Evolutionary conservation across 2,113 vertebrate species (phyloP), one percentile per base, ranked within the genome.

Genomic region (Aramus guarauna): DNA sequence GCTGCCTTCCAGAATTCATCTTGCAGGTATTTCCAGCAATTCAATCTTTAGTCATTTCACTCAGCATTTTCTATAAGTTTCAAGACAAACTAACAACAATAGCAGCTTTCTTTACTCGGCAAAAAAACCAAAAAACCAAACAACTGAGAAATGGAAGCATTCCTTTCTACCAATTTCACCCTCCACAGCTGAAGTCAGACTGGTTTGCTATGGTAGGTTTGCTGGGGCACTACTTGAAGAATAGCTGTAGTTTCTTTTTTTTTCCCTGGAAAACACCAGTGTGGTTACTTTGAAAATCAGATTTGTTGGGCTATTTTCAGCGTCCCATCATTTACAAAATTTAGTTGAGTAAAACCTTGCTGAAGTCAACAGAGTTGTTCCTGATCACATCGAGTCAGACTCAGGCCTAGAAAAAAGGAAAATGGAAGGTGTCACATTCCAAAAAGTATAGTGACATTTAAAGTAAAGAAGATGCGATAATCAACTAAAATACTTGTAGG

Each of bases 1-100:
- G 78, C 48, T 78, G 81, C 87, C 81, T 93, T 93, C 74, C 80
- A 93, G 83, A 94, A 60, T 62, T 92, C 89, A 48, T 94, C 80
- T 86, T 68, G 66, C 63, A 93, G 79, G 84, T 94, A 94, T 94
- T 97, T 96, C 96, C 96, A 97, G 92, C 86, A 89, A 95, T 96
- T 96, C 94, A 92, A 3, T 19, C 86, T 72, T 85, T 3, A 89
- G 74, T 53, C 86, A 48, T 87, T 89, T 95, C 83, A 78, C 92
- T 96, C 80, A 73, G 60, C 87, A 12, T 96, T 94, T 94, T 91
- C 92, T 96, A 93, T 94, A 79, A 9, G 52, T 87, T 92, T 96
- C 92, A 96, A 96, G 95, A 92, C 95, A 95, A 92, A 29, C 62
- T 64, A 71, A 68, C n/a, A 68, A 95, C 83, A 96, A 95, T 92